Evolutionary conservation across 2,797 vertebrate species (phyloP), one percentile per base, ranked within the genome.

Genomic region (Girardinus metallicus): DNA sequence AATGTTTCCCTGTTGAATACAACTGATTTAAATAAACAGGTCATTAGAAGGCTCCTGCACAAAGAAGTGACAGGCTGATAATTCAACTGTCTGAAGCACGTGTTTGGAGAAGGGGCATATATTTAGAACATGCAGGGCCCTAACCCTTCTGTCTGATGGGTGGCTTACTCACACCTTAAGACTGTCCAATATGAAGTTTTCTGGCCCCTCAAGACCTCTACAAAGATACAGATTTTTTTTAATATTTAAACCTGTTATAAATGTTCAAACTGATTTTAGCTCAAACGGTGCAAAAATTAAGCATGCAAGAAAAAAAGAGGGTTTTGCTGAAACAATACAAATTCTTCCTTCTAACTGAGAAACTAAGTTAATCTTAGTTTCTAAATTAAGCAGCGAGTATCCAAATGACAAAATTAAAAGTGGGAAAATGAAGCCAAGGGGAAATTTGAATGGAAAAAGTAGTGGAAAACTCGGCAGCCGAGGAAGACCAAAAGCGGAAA

Each of bases 391-490:
- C 84, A 85, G 76, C 41, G 51, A 85, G 76, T 84, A 89, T 92
- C 88, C 80, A 92, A 90, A 92, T 88, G 80, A 84, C 78, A 86
- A 88, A 88, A 91, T 88, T 82, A 90, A 93, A 93, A 85, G 39
- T 13, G 72, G 11, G 84, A 83, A 79, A 88, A 87, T 81, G 83
- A 93, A 88, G 83, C 78, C 77, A 73, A 86, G 80, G 80, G 86
- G 83, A 90, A 83, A 85, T 87, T 88, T 76, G 86, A 80, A 86
- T 77, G 6, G 85, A 87, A 84, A 91, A 78, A 89, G 72, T 90
- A 92, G 85, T 55, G 57, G 72, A 87, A 86, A 87, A 89, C 78
- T 87, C 81, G 82, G 85, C 86, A 90, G 86, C 83, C 83, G 82
- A 89, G 76, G 74, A 90, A 81, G 81, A 85, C n/a, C 23, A 75